Base-by-base conservation (phyloP, 1,140 invertebrate genomes). In the Agrypnia vestita region DNA sequence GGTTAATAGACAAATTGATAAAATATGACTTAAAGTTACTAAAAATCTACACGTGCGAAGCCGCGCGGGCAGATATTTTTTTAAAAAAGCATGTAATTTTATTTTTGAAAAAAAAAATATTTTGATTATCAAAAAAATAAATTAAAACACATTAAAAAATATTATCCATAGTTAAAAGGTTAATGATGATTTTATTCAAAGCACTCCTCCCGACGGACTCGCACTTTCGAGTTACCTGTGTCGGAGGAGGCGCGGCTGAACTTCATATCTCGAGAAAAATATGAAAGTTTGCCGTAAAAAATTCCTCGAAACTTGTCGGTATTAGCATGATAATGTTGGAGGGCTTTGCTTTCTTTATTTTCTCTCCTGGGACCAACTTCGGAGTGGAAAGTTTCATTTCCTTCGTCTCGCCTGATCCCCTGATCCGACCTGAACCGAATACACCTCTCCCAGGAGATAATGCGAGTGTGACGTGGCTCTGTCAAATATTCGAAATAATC, bases 361-460 rank as follows among this genome's bases (percentile, higher is more conserved):
- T n/a, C 15, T 64, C 62, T 43, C 62, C 13, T 44, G 13, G 43
- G 44, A 13, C n/a, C 25, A 76, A 76, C 43, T 76, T 76, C 47
- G n/a, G 74, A 76, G 74, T 76, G 43, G 12, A 61, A 76, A 76
- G 73, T 76, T 76, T 76, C 73, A 59, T 76, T 76, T 17, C 11
- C 25, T 13, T 19, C 17, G 9, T 56, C n/a, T 56, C 53, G 53
- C 1, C 53, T 56, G 6, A 19, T 19, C 53, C n/a, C 15, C 53
- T 35, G 25, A 35, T 35, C 25, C 25, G 6, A 35, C 25, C 25
- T 35, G 25, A 35, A 35, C 25, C 25, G 25, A 35, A 6, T 3
- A 35, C 25, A 35, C 25, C 6, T 35, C 25, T 35, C 6, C 6
- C 25, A 6, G 6, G 25, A 35, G 25, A 35, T 35, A 3, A 35